These are phyloP conservation scores for Choristoneura fumiferana DNA, from an alignment of 1,140 invertebrate species.

Conservation along the genomic window DNA sequence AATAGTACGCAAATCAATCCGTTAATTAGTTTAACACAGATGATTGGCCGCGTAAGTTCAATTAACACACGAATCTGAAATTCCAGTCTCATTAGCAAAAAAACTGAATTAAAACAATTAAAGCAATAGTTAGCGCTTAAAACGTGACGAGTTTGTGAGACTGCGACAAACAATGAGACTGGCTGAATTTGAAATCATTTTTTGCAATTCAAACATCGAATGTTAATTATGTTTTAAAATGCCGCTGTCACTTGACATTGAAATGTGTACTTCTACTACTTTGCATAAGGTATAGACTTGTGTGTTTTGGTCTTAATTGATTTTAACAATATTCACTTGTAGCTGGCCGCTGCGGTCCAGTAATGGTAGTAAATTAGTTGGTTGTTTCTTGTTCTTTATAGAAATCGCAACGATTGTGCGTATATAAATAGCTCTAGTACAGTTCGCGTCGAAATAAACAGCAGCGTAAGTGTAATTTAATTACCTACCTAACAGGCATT, in stretches of 20 bases:
- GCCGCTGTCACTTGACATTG: not conserved
- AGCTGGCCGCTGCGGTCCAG: not conserved
- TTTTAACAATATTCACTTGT: constrained; percentile 11
- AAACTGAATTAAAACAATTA: no score
- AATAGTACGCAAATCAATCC: not conserved
- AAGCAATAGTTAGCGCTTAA: no score
- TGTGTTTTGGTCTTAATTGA: not conserved
- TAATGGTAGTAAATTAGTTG: not conserved
- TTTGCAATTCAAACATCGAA: not conserved
- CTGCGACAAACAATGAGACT: no score
- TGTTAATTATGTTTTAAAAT: not conserved
- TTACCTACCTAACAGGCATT: no score
- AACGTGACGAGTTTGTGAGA: no score
- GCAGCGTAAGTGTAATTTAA: no score
- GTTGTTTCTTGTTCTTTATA: not conserved
- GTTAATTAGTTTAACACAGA: not conserved
- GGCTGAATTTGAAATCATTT: no score
- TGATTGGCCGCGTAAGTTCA: not conserved
- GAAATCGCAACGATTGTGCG: not conserved
- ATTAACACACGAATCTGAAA: not conserved
- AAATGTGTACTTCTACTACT: not conserved
- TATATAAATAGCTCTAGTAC: no score
- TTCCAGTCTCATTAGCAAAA: no score
- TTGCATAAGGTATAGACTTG: not conserved
- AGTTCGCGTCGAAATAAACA: no score